Evolutionary conservation across 2,797 vertebrate species (phyloP).

Genomic region (Phataginus tetradactyla): DNA sequence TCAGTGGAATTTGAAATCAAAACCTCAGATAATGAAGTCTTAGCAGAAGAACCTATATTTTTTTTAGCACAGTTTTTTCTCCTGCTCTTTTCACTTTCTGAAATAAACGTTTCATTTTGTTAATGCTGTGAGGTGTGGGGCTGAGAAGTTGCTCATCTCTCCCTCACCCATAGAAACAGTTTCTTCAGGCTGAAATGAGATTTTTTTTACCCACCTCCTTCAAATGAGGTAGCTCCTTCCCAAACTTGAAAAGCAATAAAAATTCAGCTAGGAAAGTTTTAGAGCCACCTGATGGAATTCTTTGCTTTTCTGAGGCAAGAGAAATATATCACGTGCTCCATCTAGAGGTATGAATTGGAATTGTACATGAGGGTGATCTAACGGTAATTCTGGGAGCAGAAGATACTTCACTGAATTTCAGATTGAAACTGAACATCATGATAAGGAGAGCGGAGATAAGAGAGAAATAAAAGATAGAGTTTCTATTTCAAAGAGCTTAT

Average conservation of each 20-base stretch:
- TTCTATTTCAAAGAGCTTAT: background rate
- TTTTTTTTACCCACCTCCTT: background rate
- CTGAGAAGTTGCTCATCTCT: background rate
- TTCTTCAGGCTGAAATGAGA: background rate
- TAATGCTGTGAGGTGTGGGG: background rate
- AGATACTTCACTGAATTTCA: background rate
- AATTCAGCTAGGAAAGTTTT: background rate
- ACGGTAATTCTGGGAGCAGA: background rate
- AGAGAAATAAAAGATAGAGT: background rate
- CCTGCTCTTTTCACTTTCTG: conserved; percentile 27
- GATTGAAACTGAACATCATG: background rate
- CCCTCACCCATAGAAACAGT: background rate
- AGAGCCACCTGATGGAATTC: background rate
- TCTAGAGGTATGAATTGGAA: conserved; percentile 18
- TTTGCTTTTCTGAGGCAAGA: background rate
- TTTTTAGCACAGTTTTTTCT: background rate
- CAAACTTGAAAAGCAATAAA: background rate
- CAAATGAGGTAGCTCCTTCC: background rate
- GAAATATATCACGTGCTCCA: background rate
- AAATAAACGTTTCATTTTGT: conserved; percentile 55
- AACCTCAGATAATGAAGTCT: background rate
- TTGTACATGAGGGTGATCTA: background rate
- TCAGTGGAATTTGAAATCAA: conserved; percentile 15
- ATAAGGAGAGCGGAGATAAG: background rate
- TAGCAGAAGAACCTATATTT: background rate